phyloP scores from a whole-genome alignment of 2,113 vertebrate species.

The Larimichthys polyactis region DNA sequence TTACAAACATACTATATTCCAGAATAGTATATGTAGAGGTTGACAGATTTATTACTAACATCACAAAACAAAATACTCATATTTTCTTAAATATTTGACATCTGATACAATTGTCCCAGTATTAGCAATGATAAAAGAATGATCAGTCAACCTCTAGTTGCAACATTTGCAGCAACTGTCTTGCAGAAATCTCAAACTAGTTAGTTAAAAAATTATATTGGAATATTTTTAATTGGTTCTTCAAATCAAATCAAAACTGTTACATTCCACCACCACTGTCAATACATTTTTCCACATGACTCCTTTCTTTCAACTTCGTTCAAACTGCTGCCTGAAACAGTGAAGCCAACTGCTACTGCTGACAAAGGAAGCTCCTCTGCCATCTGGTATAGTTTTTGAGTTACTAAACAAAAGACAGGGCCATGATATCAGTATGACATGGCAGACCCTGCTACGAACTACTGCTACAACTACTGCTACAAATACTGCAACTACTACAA shows the following conservation, averaged over 20 bases:
- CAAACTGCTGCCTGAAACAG: background rate
- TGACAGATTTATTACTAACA: conserved; percentile 25
- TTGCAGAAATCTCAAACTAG: conserved; percentile 48
- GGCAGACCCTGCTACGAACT: background rate
- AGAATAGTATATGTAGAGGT: conserved; percentile 21
- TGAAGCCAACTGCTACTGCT: background rate
- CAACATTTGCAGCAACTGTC: conserved; percentile 37
- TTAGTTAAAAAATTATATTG: background rate
- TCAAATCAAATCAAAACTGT: background rate
- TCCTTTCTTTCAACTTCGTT: background rate
- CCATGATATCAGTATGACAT: background rate
- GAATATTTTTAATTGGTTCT: background rate
- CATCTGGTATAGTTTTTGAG: background rate
- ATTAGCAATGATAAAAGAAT: background rate
- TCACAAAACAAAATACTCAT: background rate
- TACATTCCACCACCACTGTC: background rate
- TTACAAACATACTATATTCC: conserved; percentile 28
- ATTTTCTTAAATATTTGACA: background rate
- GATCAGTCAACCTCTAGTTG: conserved; percentile 53
- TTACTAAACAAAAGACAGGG: background rate
- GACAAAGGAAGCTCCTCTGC: no score
- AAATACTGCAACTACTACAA: no score
- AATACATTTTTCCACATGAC: background rate
- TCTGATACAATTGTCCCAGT: background rate
- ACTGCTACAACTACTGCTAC: background rate